Base-by-base conservation (phyloP, 2,113 vertebrate species). In the Brachyhypopomus gauderio region DNA sequence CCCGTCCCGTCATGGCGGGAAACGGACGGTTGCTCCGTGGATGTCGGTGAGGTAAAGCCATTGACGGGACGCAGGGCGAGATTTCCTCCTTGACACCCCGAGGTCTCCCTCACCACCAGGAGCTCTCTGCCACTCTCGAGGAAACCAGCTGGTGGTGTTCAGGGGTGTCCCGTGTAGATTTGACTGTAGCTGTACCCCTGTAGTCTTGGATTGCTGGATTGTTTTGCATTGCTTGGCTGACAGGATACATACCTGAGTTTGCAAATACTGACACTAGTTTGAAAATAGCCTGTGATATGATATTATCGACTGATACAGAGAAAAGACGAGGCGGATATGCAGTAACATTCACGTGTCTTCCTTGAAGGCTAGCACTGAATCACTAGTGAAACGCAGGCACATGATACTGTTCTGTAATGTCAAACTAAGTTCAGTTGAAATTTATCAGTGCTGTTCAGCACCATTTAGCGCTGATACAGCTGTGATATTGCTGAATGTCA, bases 101-200 rank as follows among this genome's bases (percentile, higher is more conserved):
- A 11, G 12, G 12, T 8, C 45, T 14, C 45, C 8, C 45, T 52
- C 45, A 12, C 45, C 2, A 52, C 45, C 45, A 14, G 5, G 5
- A 11, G 9, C 9, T 14, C 2, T 11, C 2, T 52, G 45, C 45
- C 45, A 52, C 9, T 52, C 34, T 75, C 56, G 62, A 82, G 75
- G 78, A 82, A 78, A 85, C 38, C 83, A 85, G 56, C 59, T 78
- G 79, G 56, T 36, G 45, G 59, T n/a, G 60, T 70, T 30, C 1
- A 70, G 59, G 59, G 69, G 70, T 45, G 34, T 23, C 55, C n/a
- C 5, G 66, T 45, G 41, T 30, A 12, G 12, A 27, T 34, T 67
- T 69, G 60, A 25, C 38, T 3, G 30, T 76, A 67, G 59, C 27
- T 41, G 27, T 38, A 55, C 27, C 6, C 0, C 3, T 75, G 23